A percentile compares a stretch with the other conserved stretches of the same genome.
Conservation (phyloP, 2,113 vertebrate genomes). For the Psittacus erithacus region DNA sequence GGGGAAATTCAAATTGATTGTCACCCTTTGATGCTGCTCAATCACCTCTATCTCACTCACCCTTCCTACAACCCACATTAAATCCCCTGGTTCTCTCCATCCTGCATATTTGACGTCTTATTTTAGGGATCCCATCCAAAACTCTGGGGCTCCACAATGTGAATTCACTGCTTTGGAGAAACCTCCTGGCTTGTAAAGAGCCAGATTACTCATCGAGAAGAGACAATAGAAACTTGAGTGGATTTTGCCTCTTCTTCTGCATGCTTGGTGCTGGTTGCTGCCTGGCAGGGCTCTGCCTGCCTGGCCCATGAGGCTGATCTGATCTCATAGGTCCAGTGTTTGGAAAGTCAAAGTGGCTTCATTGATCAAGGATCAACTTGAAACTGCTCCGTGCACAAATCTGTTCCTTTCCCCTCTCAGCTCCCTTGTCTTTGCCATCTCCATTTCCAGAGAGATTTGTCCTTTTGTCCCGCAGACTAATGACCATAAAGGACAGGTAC, state of each 20-base stretch:
- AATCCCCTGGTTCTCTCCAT: constrained; percentile 25
- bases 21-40: constrained; percentile 70
- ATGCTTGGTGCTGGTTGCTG: background rate
- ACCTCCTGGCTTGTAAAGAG: background rate
- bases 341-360: background rate
- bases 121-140: constrained; percentile 26
- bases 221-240: background rate
- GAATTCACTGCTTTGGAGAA: background rate
- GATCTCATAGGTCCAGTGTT: background rate
- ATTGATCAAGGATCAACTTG: background rate
- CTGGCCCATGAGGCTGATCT: background rate
- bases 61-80: constrained; percentile 45
- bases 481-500: background rate
- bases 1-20: constrained; percentile 59
- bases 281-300: background rate
- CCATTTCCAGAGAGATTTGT: background rate
- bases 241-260: background rate
- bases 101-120: background rate
- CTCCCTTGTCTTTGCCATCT: background rate
- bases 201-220: background rate
- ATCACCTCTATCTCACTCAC: constrained; percentile 59
- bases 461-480: background rate
- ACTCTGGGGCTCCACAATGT: background rate
- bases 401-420: background rate
- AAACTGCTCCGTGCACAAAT: background rate